These are phyloP conservation scores for Listronotus bonariensis DNA, from an alignment of 1,140 invertebrate genomes.

Conservation along the genomic window DNA sequence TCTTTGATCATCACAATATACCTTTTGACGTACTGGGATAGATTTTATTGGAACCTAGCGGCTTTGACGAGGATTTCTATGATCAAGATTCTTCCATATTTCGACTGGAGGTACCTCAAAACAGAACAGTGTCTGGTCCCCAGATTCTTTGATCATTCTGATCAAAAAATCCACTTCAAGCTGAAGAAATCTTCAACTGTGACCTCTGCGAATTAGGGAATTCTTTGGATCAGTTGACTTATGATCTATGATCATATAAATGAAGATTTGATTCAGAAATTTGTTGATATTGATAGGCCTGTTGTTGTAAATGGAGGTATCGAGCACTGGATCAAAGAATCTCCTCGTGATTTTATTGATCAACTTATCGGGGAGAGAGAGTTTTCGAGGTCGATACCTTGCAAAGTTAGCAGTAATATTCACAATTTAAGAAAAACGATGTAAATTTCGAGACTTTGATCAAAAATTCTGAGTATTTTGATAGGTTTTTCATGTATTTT, in stretches of 20 bases:
- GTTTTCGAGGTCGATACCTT: slow-evolving; percentile 44
- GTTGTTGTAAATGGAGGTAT: slow-evolving; percentile 40
- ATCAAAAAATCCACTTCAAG: not conserved
- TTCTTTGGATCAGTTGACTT: slow-evolving; percentile 37
- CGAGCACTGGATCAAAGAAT: slow-evolving; percentile 36
- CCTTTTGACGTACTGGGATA: slow-evolving; percentile 57
- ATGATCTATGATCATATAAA: slow-evolving; percentile 29
- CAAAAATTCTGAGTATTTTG: slow-evolving; percentile 43
- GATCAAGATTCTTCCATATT: slow-evolving; percentile 72
- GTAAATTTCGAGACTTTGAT: slow-evolving; percentile 20
- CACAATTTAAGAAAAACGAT: slow-evolving; percentile 22
- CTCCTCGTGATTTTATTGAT: slow-evolving; percentile 24
- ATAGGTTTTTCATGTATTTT: slow-evolving; percentile 82
- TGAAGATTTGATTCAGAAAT: slow-evolving; percentile 33
- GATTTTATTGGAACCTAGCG: slow-evolving; percentile 61
- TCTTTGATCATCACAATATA: slow-evolving; percentile 49
- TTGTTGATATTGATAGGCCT: slow-evolving; percentile 43
- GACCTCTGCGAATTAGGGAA: slow-evolving; percentile 45
- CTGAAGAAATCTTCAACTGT: slow-evolving; percentile 55
- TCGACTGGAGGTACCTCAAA: slow-evolving; percentile 81
- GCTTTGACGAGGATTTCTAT: slow-evolving; percentile 67
- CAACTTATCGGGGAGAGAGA: slow-evolving; percentile 18
- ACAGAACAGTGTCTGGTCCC: slow-evolving; percentile 72
- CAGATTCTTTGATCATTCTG: slow-evolving; percentile 4
- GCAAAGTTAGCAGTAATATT: slow-evolving; percentile 44